Evolutionary conservation across 1,140 invertebrate species (phyloP), one percentile per base, ranked within the genome.

Genomic region (Gryllus bimaculatus): DNA sequence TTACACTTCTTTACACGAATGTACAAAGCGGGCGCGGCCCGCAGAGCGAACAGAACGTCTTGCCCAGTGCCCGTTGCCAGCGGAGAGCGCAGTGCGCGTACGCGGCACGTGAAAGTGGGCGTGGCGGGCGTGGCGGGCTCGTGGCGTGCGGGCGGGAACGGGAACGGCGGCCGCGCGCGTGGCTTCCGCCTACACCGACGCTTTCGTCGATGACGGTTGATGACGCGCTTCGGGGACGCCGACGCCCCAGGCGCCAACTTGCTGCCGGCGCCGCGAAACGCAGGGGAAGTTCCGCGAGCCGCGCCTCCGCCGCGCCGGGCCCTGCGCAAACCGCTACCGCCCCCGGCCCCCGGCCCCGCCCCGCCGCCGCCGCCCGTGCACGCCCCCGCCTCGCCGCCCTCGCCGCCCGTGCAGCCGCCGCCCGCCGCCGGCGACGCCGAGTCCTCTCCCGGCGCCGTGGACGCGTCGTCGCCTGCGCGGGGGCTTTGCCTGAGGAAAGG

Each of bases 161-260:
- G 54, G 10, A 1, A 39, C 54, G 18, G 54, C 10, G 54, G 18
- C 54, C n/a, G n/a, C n/a, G n/a, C 54, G 54, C 54, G 18, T 66
- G 10, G 54, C 54, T 18, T n/a, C 18, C 54, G 54, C 54, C 85
- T 83, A 88, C 78, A 86, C 84, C 79, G 88, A 88, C 21, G 90
- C 91, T 83, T n/a, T 93, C 92, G 84, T 93, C 92, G 83, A 93
- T 93, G 83, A 93, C 91, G 79, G 91, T n/a, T 92, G 78, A 93
- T 93, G 82, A 81, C 78, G 84, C 83, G 48, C 47, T 82, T 82
- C 75, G 81, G 81, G 13, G n/a, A n/a, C n/a, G 77, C n/a, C n/a
- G n/a, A n/a, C n/a, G n/a, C n/a, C n/a, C n/a, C n/a, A n/a, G n/a
- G n/a, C n/a, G n/a, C n/a, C n/a, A n/a, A n/a, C n/a, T n/a, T n/a